Evolutionary conservation across 2,888 invertebrate genomes (phyloP).

Genomic region (Ormyrus labotus): DNA sequence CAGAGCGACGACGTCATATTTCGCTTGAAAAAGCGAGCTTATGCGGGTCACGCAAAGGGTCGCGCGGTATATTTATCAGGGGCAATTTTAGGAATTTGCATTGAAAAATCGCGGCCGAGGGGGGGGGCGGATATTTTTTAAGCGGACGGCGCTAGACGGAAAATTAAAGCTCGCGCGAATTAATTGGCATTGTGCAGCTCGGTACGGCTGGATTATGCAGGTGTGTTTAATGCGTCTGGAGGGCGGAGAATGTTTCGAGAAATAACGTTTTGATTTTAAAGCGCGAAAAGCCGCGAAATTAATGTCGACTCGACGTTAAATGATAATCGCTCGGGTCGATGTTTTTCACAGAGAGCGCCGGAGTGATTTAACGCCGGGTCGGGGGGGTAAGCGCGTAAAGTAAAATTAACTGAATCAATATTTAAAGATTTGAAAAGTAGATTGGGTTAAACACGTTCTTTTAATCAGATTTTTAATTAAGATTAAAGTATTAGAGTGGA

Average conservation of each 20-base stretch:
- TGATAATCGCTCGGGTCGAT: not conserved
- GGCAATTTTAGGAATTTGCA: slow-evolving; percentile 14
- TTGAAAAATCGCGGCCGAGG: slow-evolving; percentile 19
- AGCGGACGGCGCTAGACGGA: not conserved
- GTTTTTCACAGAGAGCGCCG: not conserved
- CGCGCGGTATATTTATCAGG: slow-evolving; percentile 25
- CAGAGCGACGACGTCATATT: not conserved
- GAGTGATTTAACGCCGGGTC: not conserved
- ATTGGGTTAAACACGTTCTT: not conserved
- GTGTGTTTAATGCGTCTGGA: not conserved
- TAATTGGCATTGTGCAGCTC: slow-evolving; percentile 4
- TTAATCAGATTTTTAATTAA: not conserved
- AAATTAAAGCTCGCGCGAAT: slow-evolving; percentile 1
- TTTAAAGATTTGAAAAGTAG: not conserved
- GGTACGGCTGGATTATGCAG: not conserved
- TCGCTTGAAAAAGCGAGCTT: not conserved
- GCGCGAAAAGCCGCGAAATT: not conserved
- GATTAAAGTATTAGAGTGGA: not conserved
- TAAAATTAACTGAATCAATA: not conserved
- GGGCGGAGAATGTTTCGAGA: not conserved
- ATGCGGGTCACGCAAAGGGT: slow-evolving; percentile 28
- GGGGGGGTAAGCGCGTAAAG: not conserved
- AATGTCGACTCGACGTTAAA: not conserved
- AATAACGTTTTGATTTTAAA: slow-evolving; percentile 6
- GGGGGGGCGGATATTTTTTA: not conserved